Conservation (phyloP, 2,113 vertebrate genomes). For the Vireo altiloquus region DNA sequence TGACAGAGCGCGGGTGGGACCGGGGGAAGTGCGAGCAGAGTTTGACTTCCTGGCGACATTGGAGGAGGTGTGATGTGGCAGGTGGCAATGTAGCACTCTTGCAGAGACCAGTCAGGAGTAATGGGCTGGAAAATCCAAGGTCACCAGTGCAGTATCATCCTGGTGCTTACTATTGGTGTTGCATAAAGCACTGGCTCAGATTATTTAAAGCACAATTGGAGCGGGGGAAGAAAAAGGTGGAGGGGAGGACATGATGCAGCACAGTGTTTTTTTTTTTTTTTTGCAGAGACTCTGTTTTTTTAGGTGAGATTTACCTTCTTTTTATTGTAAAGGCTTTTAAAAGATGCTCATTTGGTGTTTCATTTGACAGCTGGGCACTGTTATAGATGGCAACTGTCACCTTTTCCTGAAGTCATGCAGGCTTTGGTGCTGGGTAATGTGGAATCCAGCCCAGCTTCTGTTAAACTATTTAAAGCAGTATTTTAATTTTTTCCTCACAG, state of each 20-base stretch:
- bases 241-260: background rate
- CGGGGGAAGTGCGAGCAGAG: background rate
- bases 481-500: accelerated
- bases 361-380: background rate
- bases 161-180: background rate
- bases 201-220: background rate
- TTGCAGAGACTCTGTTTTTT: background rate
- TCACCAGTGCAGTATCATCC: background rate
- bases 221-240: background rate
- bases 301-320: background rate
- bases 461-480: background rate
- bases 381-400: background rate
- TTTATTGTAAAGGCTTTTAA: background rate
- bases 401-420: background rate
- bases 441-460: background rate
- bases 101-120: conserved; percentile 36
- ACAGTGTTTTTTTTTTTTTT: background rate
- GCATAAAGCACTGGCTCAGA: background rate
- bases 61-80: conserved; percentile 50
- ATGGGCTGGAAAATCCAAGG: conserved; percentile 60
- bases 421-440: background rate
- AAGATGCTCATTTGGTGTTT: background rate
- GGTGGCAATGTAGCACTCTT: conserved; percentile 42
- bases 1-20: background rate
- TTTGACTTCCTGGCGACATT: background rate